Conservation (phyloP, 2,888 invertebrate species). For the Chesias legatella region DNA sequence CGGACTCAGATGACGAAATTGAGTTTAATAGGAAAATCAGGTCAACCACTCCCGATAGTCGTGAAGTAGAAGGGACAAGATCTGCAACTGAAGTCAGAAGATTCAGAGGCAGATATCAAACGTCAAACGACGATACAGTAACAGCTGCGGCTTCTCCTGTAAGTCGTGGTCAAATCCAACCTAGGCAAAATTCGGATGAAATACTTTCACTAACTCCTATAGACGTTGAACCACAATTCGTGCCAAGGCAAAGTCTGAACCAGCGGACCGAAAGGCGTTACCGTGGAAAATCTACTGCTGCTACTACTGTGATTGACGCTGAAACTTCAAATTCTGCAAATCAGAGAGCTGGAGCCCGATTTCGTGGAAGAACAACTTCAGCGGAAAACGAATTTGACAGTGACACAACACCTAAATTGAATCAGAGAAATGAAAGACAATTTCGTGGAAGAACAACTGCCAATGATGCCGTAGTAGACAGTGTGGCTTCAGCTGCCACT, state of each 20-base stretch:
- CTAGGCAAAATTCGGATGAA: slow-evolving; percentile 66
- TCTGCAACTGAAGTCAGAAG: slow-evolving; percentile 38
- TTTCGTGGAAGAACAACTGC: slow-evolving; percentile 47
- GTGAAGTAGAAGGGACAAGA: slow-evolving; percentile 49
- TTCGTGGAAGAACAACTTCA: slow-evolving; percentile 56
- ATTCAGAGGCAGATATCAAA: slow-evolving; percentile 49
- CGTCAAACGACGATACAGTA: slow-evolving; percentile 53
- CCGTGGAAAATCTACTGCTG: slow-evolving; percentile 41
- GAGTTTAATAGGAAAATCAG: slow-evolving; percentile 58
- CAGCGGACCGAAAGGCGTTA: slow-evolving; percentile 40
- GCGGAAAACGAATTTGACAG: slow-evolving; percentile 57
- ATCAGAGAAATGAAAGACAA: slow-evolving; percentile 36
- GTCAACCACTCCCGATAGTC: slow-evolving; percentile 73
- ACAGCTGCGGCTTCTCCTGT: slow-evolving; percentile 63
- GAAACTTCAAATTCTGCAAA: slow-evolving; percentile 55
- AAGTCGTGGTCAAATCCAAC: slow-evolving; percentile 56
- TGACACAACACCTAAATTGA: slow-evolving; percentile 39
- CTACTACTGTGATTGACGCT: slow-evolving; percentile 52
- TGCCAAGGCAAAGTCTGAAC: slow-evolving; percentile 42
- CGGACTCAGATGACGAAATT: slow-evolving; percentile 52
- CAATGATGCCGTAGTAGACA: slow-evolving; percentile 51
- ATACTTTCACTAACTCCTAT: slow-evolving; percentile 76
- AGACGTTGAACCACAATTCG: slow-evolving; percentile 58
- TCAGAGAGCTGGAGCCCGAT: slow-evolving; percentile 38
- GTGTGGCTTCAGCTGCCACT: slow-evolving; percentile 66